These are phyloP conservation scores for Apistogramma diplotaenia DNA, from an alignment of 2,113 vertebrate species.

Conservation along the genomic window DNA sequence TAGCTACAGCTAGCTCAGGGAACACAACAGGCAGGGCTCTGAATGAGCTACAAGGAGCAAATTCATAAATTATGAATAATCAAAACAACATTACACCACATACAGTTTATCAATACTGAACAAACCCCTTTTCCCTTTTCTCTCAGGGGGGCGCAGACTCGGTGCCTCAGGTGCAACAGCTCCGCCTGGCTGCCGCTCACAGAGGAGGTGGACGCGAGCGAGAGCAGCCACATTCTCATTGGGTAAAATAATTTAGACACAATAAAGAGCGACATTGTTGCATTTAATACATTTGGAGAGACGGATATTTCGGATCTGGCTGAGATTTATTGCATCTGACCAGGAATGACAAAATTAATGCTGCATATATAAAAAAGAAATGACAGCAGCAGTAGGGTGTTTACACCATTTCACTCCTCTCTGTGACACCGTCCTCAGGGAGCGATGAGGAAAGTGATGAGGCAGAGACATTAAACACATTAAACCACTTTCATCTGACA, in stretches of 20 bases:
- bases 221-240: background rate
- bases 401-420: background rate
- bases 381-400: background rate
- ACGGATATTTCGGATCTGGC: background rate
- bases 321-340: background rate
- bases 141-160: background rate
- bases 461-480: conserved; percentile 37
- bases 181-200: background rate
- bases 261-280: background rate
- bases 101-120: background rate
- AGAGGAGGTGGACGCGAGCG: background rate
- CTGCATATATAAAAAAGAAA: background rate
- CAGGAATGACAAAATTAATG: conserved; percentile 5
- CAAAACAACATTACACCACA: background rate
- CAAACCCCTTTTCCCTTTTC: background rate
- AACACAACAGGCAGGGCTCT: background rate
- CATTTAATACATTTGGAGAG: background rate
- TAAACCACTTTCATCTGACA: conserved; percentile 33
- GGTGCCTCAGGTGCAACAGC: background rate
- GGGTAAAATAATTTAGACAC: background rate
- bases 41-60: background rate
- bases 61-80: background rate
- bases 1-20: no score
- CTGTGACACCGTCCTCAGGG: conserved; percentile 8
- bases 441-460: conserved; percentile 11